Base-by-base conservation (phyloP, 2,797 vertebrate species). In the Sarcoramphus papa region DNA sequence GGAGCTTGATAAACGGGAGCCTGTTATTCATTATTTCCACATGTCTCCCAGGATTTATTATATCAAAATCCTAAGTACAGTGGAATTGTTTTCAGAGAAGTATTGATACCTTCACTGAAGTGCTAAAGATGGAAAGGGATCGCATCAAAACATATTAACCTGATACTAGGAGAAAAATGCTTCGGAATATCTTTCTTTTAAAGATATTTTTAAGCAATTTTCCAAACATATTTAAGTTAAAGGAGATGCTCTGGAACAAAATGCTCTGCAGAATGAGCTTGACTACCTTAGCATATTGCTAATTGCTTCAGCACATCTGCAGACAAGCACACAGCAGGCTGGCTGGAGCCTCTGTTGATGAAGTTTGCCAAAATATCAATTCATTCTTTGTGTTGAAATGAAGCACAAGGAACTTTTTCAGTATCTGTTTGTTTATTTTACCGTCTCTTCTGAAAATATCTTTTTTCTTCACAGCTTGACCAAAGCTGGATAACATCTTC, bases 251-350 rank as follows among this genome's bases (percentile, higher is more conserved):
- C 57, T 85, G 60, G 35, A 94, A 83, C 28, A 79, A 90, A 95
- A 87, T 59, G 41, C 62, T 91, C 33, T 54, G 7, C 45, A 73
- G 65, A 64, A 88, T 50, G 75, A 72, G 50, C 68, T 83, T 91
- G 60, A 89, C 57, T 92, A 57, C 86, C 72, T 92, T 92, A 91
- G 37, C 75, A 68, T 91, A 91, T 62, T 92, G 78, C 59, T 94
- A 85, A 93, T 89, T 94, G 68, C 88, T 92, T 77, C 77, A 80
- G 50, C 63, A 91, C 92, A 92, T 89, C 94, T 95, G 92, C 68
- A 23, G 41, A 63, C 5, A 2, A 91, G 41, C 41, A 47, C 72
- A 35, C 64, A 93, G 72, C 74, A 74, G 74, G 57, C 45, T 74
- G 72, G 13, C 64, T 94, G 74, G 24, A 91, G 43, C 27, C 48